A percentile compares a stretch with the other conserved stretches of the same genome.
These are phyloP conservation scores for Tachypleus tridentatus DNA, from an alignment of 1,140 invertebrate species.

Conservation along the genomic window DNA sequence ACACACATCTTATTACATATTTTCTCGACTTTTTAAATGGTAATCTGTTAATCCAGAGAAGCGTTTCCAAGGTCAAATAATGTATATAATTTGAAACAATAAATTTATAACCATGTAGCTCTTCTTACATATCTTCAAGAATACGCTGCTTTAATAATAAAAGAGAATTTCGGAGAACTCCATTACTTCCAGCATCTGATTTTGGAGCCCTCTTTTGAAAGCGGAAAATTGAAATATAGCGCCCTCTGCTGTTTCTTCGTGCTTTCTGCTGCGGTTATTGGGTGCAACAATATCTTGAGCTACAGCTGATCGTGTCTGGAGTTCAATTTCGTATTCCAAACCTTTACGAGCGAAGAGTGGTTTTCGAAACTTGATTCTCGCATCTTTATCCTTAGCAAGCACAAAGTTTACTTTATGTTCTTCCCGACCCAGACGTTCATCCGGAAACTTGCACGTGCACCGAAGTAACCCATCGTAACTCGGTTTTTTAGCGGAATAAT, in stretches of 20 bases:
- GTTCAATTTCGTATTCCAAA: slow-evolving; percentile 25
- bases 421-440: slow-evolving; percentile 20
- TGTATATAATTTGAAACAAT: no score
- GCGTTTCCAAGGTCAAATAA: no score
- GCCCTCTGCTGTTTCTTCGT: slow-evolving; percentile 21
- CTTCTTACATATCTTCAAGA: not conserved
- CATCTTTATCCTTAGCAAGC: slow-evolving; percentile 27
- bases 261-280: slow-evolving; percentile 19
- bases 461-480: slow-evolving; percentile 26
- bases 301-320: slow-evolving; percentile 18
- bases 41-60: no score
- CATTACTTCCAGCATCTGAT: slow-evolving; percentile 18
- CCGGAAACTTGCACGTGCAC: slow-evolving; percentile 23
- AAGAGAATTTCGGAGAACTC: slow-evolving; percentile 23
- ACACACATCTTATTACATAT: no score
- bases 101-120: no score
- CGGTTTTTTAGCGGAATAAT: slow-evolving; percentile 23
- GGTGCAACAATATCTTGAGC: slow-evolving; percentile 22
- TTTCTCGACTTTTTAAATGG: no score
- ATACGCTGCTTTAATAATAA: slow-evolving; percentile 17
- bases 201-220: slow-evolving; percentile 17
- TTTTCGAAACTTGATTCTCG: slow-evolving; percentile 23
- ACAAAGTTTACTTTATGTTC: slow-evolving; percentile 15
- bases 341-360: slow-evolving; percentile 26
- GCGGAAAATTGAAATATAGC: slow-evolving; percentile 21